Evolutionary conservation across 2,113 vertebrate species (phyloP).

Genomic region (Megaptera novaeangliae): DNA sequence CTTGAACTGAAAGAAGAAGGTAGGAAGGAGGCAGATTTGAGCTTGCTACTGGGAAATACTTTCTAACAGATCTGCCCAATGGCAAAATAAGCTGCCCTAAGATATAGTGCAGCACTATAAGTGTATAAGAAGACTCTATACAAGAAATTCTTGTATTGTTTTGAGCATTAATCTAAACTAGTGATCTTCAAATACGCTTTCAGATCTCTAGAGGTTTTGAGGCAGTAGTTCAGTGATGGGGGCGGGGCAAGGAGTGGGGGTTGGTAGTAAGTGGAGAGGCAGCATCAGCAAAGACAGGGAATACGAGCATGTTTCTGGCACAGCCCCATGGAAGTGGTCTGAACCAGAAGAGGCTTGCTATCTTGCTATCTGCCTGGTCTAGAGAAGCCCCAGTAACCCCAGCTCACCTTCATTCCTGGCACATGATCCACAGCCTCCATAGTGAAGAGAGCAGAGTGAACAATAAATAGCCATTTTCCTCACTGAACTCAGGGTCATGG

Average conservation of each 20-base stretch:
- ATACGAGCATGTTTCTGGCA: not conserved
- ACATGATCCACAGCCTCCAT: not conserved
- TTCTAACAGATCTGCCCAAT: not conserved
- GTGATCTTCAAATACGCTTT: not conserved
- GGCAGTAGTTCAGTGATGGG: not conserved
- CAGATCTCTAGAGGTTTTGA: not conserved
- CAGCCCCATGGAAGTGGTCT: not conserved
- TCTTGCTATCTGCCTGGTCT: not conserved
- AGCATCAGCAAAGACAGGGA: not conserved
- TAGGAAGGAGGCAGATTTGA: not conserved
- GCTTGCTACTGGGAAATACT: slow-evolving; percentile 9
- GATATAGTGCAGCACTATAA: not conserved
- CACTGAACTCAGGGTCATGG: not conserved
- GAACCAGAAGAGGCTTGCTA: not conserved
- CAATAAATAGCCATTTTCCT: not conserved
- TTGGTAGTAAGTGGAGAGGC: not conserved
- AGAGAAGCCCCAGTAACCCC: not conserved
- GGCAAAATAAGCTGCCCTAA: not conserved
- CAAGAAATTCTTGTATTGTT: not conserved
- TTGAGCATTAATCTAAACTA: not conserved
- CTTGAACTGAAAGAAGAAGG: not conserved
- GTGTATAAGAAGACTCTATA: not conserved
- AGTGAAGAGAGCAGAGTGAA: not conserved
- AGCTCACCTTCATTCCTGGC: not conserved
- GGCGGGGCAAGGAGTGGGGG: not conserved